Base-by-base conservation (phyloP, 2,888 invertebrate species). In the Agelastica alni region DNA sequence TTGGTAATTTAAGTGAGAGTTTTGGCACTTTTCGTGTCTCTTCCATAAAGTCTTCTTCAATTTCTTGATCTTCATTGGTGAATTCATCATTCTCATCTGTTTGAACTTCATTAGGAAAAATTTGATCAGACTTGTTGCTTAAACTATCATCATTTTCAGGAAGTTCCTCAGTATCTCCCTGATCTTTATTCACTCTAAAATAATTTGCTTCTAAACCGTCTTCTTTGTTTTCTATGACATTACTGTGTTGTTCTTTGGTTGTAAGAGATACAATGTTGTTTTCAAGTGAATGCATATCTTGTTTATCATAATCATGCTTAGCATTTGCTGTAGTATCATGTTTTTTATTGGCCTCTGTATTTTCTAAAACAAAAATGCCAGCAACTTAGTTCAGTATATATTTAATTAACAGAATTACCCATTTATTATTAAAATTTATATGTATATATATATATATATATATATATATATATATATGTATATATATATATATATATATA, bases 1-100 rank as follows among this genome's bases (percentile, higher is more conserved):
- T 75, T 16, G 75, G 73, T 31, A 77, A 81, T 73, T 86, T 83
- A 16, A 88, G 78, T 61, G 86, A 88, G 48, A 88, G 77, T 75
- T 88, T 88, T 64, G 85, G 87, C 60, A 86, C 70, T 75, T 82
- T 83, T 30, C 77, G 66, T 7, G 73, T 74, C 48, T 75, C 74
- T 45, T 70, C 62, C 42, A 30, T 20, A 7, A 65, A 65, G 41
- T 68, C 67, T 49, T 65, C 62, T 9, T 58, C 6, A 13, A n/a
- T 7, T 34, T 51, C 30, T 22, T 32, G 12, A n/a, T 44, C 32
- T 9, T 44, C 28, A 18, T 37, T 16, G 34, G n/a, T 22, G 16
- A 14, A 12, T 10, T 26, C 5, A 16, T 18, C 4, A 2, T 26
- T 20, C 9, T 13, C 10, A 17, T 22, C 17, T 16, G 30, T 9